Percentiles rank a stretch among this genome's conserved stretches.
These are phyloP conservation scores for Neoniphon sammara DNA, from an alignment of 2,797 vertebrate species.

Conservation along the genomic window DNA sequence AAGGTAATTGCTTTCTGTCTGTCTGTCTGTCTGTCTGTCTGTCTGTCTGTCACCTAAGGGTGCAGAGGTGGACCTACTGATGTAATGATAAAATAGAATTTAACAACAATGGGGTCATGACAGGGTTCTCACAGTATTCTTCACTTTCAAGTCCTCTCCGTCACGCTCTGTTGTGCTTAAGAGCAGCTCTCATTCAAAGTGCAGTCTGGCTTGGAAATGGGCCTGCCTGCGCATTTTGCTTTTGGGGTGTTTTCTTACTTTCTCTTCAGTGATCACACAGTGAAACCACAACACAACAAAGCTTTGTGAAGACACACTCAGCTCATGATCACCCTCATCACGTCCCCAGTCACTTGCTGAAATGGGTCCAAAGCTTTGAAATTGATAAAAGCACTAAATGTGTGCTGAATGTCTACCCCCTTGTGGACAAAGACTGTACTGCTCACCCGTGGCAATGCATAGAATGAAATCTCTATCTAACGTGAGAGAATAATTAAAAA, in stretches of 20 bases:
- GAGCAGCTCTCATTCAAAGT: neutral
- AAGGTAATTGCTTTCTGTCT: slow-evolving; percentile 14
- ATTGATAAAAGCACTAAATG: slow-evolving; percentile 29
- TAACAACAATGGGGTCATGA: slow-evolving; percentile 57
- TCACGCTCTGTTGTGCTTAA: slow-evolving; percentile 45
- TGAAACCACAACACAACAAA: slow-evolving; percentile 35
- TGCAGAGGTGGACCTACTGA: slow-evolving; percentile 26
- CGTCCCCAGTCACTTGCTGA: slow-evolving; percentile 48
- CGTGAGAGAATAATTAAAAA: neutral
- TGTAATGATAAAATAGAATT: slow-evolving; percentile 44
- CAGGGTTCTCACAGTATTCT: slow-evolving; percentile 42
- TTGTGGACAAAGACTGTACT: slow-evolving; percentile 78
- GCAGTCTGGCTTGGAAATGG: slow-evolving; percentile 19
- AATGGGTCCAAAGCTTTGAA: slow-evolving; percentile 42
- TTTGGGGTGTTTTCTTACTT: slow-evolving; percentile 2
- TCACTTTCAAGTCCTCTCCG: slow-evolving; percentile 48
- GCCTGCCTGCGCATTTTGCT: slow-evolving; percentile 1
- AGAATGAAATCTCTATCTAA: neutral
- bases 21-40: neutral
- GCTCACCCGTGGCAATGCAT: slow-evolving; percentile 4
- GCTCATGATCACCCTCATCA: slow-evolving; percentile 20
- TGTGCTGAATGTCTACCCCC: slow-evolving; percentile 81
- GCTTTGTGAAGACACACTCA: slow-evolving; percentile 39
- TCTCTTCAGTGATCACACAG: slow-evolving; percentile 7
- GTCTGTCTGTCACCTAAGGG: slow-evolving; percentile 4